Evolutionary conservation across 2,888 invertebrate species (phyloP).

Genomic region (Drosophila tanythrix): DNA sequence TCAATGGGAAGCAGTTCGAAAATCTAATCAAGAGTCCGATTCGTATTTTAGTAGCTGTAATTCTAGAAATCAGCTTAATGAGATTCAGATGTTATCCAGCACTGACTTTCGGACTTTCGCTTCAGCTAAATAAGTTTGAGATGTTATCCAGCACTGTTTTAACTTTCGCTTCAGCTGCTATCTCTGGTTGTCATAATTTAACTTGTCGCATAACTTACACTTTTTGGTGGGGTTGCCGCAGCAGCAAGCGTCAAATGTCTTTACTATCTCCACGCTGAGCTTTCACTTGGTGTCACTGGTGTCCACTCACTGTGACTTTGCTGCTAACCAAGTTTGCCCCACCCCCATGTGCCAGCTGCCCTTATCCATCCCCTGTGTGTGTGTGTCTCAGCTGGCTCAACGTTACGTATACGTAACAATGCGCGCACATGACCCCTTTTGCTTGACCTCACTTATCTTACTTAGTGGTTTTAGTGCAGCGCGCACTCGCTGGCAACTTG

Average conservation of each 20-base stretch:
- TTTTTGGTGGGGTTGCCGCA: constrained; percentile 14
- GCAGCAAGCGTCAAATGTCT: constrained; percentile 11
- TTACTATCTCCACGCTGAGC: constrained; percentile 39
- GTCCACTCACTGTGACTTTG: constrained; percentile 35
- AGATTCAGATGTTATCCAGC: constrained; percentile 14
- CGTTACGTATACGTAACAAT: constrained; percentile 60
- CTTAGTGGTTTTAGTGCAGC: constrained; percentile 76
- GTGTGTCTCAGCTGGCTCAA: constrained; percentile 25
- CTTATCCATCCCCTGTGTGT: not conserved
- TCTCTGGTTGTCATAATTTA: constrained; percentile 40
- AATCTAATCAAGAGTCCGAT: not conserved
- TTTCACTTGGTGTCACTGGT: constrained; percentile 41
- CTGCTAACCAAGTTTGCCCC: not conserved
- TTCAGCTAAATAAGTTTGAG: constrained; percentile 2
- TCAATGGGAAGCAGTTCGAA: not conserved
- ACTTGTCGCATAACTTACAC: constrained; percentile 38
- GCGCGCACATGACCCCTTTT: constrained; percentile 80
- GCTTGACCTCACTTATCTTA: constrained; percentile 82
- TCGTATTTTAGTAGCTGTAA: not conserved
- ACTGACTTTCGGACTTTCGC: constrained; percentile 3
- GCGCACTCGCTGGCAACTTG: constrained; percentile 50
- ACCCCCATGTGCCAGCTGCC: not conserved
- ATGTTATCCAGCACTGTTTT: constrained; percentile 12
- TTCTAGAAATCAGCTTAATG: not conserved
- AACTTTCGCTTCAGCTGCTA: constrained; percentile 22